These are phyloP conservation scores for Trachymyrmex septentrionalis DNA, from an alignment of 1,140 invertebrate genomes.

Conservation along the genomic window DNA sequence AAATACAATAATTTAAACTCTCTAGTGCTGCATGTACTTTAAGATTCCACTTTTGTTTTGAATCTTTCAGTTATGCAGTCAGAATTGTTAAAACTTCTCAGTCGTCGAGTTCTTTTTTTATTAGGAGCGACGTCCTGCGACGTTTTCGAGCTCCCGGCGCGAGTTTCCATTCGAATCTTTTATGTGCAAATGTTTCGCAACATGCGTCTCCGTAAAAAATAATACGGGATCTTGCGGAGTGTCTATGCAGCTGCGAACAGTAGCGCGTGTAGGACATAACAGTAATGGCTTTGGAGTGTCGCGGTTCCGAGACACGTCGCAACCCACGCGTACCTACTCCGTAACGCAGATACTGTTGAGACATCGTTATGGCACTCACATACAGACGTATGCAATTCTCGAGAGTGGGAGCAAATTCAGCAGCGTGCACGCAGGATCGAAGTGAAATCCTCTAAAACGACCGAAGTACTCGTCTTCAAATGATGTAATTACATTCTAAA, in stretches of 20 bases:
- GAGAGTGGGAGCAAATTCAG: constrained; percentile 42
- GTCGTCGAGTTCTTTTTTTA: constrained; percentile 4
- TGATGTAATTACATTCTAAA: constrained; percentile 47
- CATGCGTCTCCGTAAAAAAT: constrained; percentile 41
- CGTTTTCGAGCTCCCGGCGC: background rate
- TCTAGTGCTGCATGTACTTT: background rate
- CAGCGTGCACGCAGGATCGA: background rate
- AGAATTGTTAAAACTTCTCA: constrained; percentile 11
- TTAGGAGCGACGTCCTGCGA: background rate
- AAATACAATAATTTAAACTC: background rate
- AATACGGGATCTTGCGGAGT: constrained; percentile 25
- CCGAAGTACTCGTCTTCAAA: constrained; percentile 37
- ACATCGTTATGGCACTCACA: constrained; percentile 52
- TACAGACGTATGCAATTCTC: constrained; percentile 33
- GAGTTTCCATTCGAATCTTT: constrained; percentile 12
- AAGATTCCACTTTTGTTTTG: background rate
- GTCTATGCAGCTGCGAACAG: constrained; percentile 55
- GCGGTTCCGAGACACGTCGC: constrained; percentile 71
- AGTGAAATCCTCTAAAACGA: constrained; percentile 20
- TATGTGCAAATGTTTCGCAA: constrained; percentile 10
- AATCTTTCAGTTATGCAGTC: background rate
- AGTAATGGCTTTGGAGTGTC: constrained; percentile 83
- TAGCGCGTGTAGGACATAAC: constrained; percentile 68
- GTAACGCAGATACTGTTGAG: constrained; percentile 10
- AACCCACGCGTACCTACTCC: constrained; percentile 20